Percentiles rank a stretch among this genome's conserved stretches.
These are phyloP conservation scores for Ciconia stormi DNA, from an alignment of 2,113 vertebrate species.

Conservation along the genomic window DNA sequence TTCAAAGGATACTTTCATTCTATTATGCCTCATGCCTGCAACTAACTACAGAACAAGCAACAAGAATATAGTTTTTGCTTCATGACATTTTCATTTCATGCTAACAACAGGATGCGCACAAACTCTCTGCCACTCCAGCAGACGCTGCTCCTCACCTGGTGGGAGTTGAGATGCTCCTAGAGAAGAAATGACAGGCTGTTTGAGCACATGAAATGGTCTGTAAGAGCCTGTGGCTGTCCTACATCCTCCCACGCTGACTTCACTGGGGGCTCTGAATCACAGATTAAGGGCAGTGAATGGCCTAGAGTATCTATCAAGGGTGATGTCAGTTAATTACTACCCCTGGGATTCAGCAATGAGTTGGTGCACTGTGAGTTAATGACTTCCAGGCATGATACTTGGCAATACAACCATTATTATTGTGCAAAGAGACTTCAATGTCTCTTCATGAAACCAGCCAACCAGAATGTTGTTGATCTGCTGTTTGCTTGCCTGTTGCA, in stretches of 20 bases:
- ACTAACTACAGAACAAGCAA: not conserved
- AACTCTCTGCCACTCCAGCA: not conserved
- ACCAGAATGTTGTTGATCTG: not conserved
- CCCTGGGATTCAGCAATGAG: not conserved
- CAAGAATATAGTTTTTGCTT: not conserved
- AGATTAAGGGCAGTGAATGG: not conserved
- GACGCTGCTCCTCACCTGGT: not conserved
- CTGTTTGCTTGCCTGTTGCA: constrained; percentile 22
- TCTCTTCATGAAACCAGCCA: not conserved
- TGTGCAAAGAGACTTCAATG: constrained; percentile 20
- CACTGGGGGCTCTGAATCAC: not conserved
- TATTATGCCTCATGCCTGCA: not conserved
- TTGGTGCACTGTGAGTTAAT: constrained; percentile 43
- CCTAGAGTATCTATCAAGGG: not conserved
- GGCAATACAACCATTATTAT: constrained; percentile 19
- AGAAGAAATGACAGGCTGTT: not conserved
- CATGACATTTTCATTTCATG: not conserved
- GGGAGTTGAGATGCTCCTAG: not conserved
- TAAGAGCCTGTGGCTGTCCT: not conserved
- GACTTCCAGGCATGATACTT: constrained; percentile 58
- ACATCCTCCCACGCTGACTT: not conserved
- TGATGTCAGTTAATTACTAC: constrained; percentile 44
- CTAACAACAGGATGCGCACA: not conserved
- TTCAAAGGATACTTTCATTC: not conserved
- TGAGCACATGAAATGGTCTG: not conserved